Percentiles rank a stretch among this genome's conserved stretches.
These are phyloP conservation scores for Allacma fusca DNA, from an alignment of 2,888 invertebrate species.

Conservation along the genomic window DNA sequence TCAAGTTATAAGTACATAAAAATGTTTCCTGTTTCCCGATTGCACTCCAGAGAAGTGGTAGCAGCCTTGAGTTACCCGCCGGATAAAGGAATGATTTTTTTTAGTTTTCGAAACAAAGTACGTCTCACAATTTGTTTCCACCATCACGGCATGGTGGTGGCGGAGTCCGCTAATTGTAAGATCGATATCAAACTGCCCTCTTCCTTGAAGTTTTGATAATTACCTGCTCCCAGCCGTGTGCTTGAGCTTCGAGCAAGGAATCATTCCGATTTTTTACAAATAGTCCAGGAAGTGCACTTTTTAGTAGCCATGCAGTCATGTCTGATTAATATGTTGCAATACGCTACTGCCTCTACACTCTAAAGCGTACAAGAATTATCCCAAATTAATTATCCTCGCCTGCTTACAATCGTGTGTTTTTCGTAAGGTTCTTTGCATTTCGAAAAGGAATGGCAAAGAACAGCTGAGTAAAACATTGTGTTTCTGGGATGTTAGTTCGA, in stretches of 20 bases:
- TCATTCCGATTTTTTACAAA: not conserved
- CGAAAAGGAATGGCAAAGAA: constrained; percentile 91
- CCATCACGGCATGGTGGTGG: constrained; percentile 81
- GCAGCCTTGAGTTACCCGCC: constrained; percentile 75
- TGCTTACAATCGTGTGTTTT: constrained; percentile 83
- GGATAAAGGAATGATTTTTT: constrained; percentile 84
- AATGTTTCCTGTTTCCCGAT: constrained; percentile 67
- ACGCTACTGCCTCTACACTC: not conserved
- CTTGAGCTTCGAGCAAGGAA: constrained; percentile 76
- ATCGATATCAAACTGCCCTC: constrained; percentile 84
- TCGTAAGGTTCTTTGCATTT: constrained; percentile 96
- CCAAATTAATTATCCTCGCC: too few species aligned
- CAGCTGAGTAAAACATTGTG: constrained; percentile 70
- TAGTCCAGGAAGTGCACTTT: too few species aligned
- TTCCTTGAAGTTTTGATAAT: constrained; percentile 84
- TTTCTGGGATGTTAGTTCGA: too few species aligned
- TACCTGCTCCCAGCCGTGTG: constrained; percentile 96
- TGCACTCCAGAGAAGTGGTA: constrained; percentile 71
- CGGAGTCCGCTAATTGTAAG: constrained; percentile 68
- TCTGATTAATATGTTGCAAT: too few species aligned
- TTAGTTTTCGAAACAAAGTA: constrained; percentile 97
- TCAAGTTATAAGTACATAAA: constrained; percentile 61
- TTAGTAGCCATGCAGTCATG: too few species aligned
- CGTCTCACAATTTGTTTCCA: constrained; percentile 98
- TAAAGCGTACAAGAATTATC: not conserved